Percentiles rank a stretch among this genome's conserved stretches.
These are phyloP conservation scores for Chydorus sphaericus DNA, from an alignment of 2,888 invertebrate genomes.

Conservation along the genomic window DNA sequence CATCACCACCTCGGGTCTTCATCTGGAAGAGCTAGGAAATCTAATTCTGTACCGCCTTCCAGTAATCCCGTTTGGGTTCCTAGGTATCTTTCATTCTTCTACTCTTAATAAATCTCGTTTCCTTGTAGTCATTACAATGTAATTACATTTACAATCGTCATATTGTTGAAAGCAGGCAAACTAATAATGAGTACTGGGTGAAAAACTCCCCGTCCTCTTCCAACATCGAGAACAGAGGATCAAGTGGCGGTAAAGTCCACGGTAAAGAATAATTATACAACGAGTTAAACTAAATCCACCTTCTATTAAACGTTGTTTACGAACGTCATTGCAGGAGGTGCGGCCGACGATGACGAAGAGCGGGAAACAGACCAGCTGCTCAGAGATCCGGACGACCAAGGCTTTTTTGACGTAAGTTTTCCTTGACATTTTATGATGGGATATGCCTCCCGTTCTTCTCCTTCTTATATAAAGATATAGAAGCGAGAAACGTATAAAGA, in stretches of 20 bases:
- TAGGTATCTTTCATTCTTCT: too few species aligned
- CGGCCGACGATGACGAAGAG: constrained; percentile 13
- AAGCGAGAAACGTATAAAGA: neutral
- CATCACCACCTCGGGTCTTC: too few species aligned
- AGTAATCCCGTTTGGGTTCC: constrained; percentile 8
- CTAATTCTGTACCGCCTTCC: neutral
- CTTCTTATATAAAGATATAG: neutral
- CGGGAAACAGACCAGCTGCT: constrained; percentile 13
- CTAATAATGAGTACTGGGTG: neutral
- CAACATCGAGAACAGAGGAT: neutral
- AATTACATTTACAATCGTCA: too few species aligned
- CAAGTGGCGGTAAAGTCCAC: neutral
- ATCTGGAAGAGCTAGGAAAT: constrained; percentile 5
- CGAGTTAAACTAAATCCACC: neutral
- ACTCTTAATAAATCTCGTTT: too few species aligned
- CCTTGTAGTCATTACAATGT: too few species aligned
- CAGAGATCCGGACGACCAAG: constrained; percentile 57
- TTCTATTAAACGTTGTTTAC: too few species aligned
- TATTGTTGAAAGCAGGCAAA: neutral
- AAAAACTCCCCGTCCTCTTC: neutral
- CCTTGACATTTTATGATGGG: neutral
- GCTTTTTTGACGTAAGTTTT: constrained; percentile 53
- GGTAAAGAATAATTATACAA: neutral
- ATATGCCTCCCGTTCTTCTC: neutral
- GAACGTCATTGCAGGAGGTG: too few species aligned